Conservation (phyloP, 2,888 invertebrate species). For the Sinotaia quadrata region DNA sequence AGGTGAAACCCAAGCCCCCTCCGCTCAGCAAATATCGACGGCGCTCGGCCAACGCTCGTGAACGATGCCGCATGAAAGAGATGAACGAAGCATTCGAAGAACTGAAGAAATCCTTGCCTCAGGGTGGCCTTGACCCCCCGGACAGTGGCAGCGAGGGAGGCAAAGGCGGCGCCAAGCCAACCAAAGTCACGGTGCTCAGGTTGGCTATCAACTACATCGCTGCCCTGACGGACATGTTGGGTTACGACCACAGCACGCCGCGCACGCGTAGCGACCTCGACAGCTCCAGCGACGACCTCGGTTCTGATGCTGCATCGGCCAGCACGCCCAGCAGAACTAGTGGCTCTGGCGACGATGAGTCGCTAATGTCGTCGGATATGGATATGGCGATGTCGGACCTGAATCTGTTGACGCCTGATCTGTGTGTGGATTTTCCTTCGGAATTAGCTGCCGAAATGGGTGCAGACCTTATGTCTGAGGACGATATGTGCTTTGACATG, state of each 20-base stretch:
- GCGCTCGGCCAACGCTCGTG: slow-evolving; percentile 91
- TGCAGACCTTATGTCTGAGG: slow-evolving; percentile 19
- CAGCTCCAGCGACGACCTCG: slow-evolving; percentile 8
- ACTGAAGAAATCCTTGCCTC: slow-evolving; percentile 83
- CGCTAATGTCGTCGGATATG: slow-evolving; percentile 18
- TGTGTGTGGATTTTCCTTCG: slow-evolving; percentile 9
- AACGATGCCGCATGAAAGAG: slow-evolving; percentile 89
- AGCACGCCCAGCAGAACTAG: slow-evolving; percentile 12
- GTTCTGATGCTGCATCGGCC: slow-evolving; percentile 15
- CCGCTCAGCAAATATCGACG: slow-evolving; percentile 89
- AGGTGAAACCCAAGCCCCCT: slow-evolving; percentile 75
- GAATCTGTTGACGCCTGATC: slow-evolving; percentile 10
- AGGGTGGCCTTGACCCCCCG: slow-evolving; percentile 21
- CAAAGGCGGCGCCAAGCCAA: slow-evolving; percentile 73
- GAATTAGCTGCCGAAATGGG: slow-evolving; percentile 11
- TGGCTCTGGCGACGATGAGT: slow-evolving; percentile 18
- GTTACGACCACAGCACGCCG: slow-evolving; percentile 36
- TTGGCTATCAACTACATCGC: slow-evolving; percentile 91
- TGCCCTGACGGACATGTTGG: slow-evolving; percentile 75
- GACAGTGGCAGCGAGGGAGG: neutral
- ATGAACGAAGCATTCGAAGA: slow-evolving; percentile 91
- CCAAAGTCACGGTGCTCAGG: slow-evolving; percentile 89
- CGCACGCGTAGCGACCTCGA: slow-evolving; percentile 3
- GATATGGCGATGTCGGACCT: slow-evolving; percentile 4
- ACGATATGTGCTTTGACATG: slow-evolving; percentile 20